phyloP scores from a whole-genome alignment of 2,888 invertebrate genomes.

The Hemicrepidius hirtus region DNA sequence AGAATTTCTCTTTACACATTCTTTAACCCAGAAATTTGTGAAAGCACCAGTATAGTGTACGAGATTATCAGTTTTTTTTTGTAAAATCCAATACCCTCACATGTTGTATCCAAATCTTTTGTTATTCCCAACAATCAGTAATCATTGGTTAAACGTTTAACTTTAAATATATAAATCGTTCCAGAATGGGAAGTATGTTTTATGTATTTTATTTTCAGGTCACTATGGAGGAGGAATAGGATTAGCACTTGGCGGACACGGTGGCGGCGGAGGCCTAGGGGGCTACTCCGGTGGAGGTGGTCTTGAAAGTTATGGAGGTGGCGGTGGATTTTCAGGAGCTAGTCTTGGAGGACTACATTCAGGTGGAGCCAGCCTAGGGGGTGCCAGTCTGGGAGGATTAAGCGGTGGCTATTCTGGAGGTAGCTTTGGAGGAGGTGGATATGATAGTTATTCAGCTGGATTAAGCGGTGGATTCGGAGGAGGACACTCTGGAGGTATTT shows the following conservation, averaged over 20 bases:
- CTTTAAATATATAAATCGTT: no score
- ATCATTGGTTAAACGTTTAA: no score
- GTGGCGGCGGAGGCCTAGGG: constrained; percentile 34
- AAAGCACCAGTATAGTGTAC: neutral
- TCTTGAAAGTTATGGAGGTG: constrained; percentile 39
- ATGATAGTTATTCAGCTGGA: constrained; percentile 27
- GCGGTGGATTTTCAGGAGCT: constrained; percentile 36
- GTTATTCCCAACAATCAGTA: no score
- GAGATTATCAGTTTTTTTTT: neutral
- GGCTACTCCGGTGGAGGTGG: constrained; percentile 41
- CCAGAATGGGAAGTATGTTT: no score
- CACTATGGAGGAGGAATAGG: constrained; percentile 31
- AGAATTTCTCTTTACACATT: constrained; percentile 40
- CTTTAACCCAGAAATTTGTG: neutral
- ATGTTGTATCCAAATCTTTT: no score
- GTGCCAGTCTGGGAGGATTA: constrained; percentile 23
- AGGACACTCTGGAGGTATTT: neutral
- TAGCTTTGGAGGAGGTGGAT: constrained; percentile 30
- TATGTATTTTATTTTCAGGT: constrained; percentile 5
- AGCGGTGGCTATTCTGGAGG: constrained; percentile 24
- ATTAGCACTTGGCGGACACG: neutral
- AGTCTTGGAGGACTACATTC: constrained; percentile 40
- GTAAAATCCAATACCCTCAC: no score
- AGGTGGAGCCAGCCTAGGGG: constrained; percentile 46
- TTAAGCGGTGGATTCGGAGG: constrained; percentile 43